These are phyloP conservation scores for Odontamblyopus rebecca DNA, from an alignment of 2,797 vertebrate species.

Conservation along the genomic window DNA sequence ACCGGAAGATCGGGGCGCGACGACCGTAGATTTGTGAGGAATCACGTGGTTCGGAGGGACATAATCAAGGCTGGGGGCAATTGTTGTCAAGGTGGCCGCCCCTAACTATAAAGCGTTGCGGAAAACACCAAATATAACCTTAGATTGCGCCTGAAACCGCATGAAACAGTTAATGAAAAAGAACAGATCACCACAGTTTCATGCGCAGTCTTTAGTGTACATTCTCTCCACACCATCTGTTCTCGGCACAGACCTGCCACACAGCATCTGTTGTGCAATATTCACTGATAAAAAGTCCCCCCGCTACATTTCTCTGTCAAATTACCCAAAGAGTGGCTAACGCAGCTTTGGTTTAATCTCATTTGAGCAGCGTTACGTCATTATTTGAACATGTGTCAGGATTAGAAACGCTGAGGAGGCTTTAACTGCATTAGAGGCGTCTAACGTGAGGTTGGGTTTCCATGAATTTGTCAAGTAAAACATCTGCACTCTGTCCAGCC, in stretches of 20 bases:
- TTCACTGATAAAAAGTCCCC: background rate
- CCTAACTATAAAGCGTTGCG: too few species aligned
- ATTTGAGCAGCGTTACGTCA: background rate
- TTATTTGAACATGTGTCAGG: background rate
- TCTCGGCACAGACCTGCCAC: slow-evolving; percentile 35
- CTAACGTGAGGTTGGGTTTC: too few species aligned
- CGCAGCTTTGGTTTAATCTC: background rate
- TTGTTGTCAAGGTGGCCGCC: too few species aligned
- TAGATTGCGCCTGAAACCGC: too few species aligned
- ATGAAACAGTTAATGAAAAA: background rate
- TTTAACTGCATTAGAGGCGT: too few species aligned
- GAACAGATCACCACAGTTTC: background rate
- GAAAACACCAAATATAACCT: too few species aligned
- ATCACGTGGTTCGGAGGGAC: too few species aligned
- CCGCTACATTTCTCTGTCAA: background rate
- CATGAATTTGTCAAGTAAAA: too few species aligned
- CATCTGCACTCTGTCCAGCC: too few species aligned
- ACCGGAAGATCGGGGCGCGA: too few species aligned
- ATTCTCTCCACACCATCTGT: slow-evolving; percentile 31
- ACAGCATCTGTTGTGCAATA: slow-evolving; percentile 32
- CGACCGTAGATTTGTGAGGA: too few species aligned
- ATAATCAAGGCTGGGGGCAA: too few species aligned
- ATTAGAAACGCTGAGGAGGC: background rate
- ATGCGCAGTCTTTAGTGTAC: background rate
- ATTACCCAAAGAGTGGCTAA: background rate